Conservation (phyloP, 2,888 invertebrate genomes). For the Rhagium mordax region DNA sequence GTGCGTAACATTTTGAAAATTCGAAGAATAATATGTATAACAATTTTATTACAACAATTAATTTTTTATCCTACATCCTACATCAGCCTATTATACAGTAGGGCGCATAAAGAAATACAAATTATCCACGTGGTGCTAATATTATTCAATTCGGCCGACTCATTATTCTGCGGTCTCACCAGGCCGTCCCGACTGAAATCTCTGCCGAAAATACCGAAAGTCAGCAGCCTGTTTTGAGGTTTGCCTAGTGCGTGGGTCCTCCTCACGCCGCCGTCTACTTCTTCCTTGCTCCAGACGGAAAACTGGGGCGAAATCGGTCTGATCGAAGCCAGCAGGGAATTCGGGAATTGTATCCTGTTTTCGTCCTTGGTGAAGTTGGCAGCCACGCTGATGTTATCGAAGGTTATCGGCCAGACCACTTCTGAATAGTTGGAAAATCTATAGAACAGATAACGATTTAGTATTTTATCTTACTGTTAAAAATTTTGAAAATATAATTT, state of each 20-base stretch:
- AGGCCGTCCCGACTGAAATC: slow-evolving; percentile 69
- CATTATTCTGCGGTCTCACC: background rate
- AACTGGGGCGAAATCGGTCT: slow-evolving; percentile 69
- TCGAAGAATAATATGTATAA: too few species aligned
- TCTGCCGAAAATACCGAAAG: slow-evolving; percentile 73
- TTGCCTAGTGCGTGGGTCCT: slow-evolving; percentile 62
- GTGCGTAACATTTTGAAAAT: too few species aligned
- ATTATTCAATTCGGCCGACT: background rate
- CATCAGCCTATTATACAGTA: background rate
- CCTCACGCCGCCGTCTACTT: slow-evolving; percentile 36
- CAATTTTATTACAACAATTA: too few species aligned
- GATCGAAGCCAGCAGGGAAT: slow-evolving; percentile 71
- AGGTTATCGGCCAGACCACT: slow-evolving; percentile 68
- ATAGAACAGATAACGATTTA: slow-evolving; percentile 51
- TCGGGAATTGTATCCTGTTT: slow-evolving; percentile 70
- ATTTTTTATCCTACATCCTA: too few species aligned
- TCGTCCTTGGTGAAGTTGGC: slow-evolving; percentile 69
- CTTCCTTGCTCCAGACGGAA: slow-evolving; percentile 50
- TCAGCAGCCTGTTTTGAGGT: slow-evolving; percentile 70
- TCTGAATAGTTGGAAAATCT: slow-evolving; percentile 70
- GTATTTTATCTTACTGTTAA: too few species aligned
- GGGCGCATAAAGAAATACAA: background rate
- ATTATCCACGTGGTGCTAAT: background rate
- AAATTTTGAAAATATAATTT: too few species aligned
- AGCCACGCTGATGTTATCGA: slow-evolving; percentile 70